phyloP scores from a whole-genome alignment of 2,797 vertebrate genomes.

The Oceanodroma leucorhoa region DNA sequence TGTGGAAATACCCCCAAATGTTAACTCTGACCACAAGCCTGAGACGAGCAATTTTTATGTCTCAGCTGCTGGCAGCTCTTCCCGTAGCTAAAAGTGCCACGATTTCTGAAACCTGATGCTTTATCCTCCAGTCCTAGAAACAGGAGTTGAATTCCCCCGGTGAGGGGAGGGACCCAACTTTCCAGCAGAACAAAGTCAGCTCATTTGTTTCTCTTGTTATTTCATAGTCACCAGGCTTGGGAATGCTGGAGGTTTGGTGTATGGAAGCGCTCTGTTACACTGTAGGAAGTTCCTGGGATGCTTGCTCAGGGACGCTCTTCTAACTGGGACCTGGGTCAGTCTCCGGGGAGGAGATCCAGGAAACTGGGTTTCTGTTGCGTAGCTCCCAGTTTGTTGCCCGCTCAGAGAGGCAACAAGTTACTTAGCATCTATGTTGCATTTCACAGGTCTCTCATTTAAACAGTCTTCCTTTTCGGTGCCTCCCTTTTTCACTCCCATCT shows the following conservation, averaged over 20 bases:
- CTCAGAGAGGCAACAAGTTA: not conserved
- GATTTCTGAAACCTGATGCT: constrained; percentile 44
- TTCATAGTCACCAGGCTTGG: not conserved
- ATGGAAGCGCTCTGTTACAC: not conserved
- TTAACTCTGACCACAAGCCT: not conserved
- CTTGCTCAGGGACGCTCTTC: not conserved
- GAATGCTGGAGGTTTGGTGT: not conserved
- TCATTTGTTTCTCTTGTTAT: not conserved
- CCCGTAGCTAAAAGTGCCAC: not conserved
- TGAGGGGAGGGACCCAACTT: not conserved
- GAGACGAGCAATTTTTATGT: constrained; percentile 39
- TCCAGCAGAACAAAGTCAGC: not conserved
- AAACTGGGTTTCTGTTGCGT: not conserved
- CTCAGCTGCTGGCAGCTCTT: constrained; percentile 6
- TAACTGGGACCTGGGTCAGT: not conserved
- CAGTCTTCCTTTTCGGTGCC: constrained; percentile 23
- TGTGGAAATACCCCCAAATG: constrained; percentile 27
- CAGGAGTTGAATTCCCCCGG: constrained; percentile 8
- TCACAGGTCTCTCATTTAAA: not conserved
- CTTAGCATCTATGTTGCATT: not conserved
- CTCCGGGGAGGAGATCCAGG: not conserved
- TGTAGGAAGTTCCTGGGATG: not conserved
- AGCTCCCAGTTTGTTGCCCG: not conserved
- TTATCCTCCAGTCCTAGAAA: constrained; percentile 1
- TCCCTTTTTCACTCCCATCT: constrained; percentile 23